Evolutionary conservation across 2,113 vertebrate species (phyloP).

Genomic region (Stigmatopora nigra): DNA sequence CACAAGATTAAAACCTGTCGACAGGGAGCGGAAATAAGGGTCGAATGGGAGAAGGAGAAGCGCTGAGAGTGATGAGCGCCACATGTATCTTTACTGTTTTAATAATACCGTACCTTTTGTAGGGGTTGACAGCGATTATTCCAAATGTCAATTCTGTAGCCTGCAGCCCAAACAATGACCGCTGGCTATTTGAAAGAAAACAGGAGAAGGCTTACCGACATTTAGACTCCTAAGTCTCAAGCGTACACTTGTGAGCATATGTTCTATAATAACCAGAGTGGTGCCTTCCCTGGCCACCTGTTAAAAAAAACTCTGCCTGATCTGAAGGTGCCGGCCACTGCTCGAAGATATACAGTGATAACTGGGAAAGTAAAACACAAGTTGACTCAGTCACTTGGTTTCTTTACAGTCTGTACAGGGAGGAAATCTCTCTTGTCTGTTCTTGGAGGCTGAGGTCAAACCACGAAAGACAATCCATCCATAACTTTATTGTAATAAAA

Average conservation of each 20-base stretch:
- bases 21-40: slow-evolving; percentile 16
- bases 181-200: slow-evolving; percentile 7
- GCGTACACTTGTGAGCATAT: slow-evolving; percentile 13
- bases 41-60: background rate
- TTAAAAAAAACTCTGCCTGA: slow-evolving; percentile 9
- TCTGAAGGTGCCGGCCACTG: background rate
- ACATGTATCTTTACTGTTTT: slow-evolving; percentile 35
- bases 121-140: slow-evolving; percentile 1
- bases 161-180: slow-evolving; percentile 10
- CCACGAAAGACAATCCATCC: background rate
- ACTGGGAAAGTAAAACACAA: background rate
- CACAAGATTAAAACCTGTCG: slow-evolving; percentile 55
- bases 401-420: background rate
- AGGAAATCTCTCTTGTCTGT: slow-evolving; percentile 11
- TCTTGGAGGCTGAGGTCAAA: background rate
- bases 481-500: background rate
- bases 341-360: background rate
- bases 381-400: background rate
- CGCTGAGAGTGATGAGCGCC: slow-evolving; percentile 6
- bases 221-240: slow-evolving; percentile 16
- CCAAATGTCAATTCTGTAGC: slow-evolving; percentile 15
- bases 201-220: background rate
- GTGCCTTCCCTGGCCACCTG: slow-evolving; percentile 20
- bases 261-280: slow-evolving; percentile 33
- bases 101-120: slow-evolving; percentile 35